Percentiles rank a stretch among this genome's conserved stretches.
These are phyloP conservation scores for Heliconius nattereri DNA, from an alignment of 1,140 invertebrate genomes.

Conservation along the genomic window DNA sequence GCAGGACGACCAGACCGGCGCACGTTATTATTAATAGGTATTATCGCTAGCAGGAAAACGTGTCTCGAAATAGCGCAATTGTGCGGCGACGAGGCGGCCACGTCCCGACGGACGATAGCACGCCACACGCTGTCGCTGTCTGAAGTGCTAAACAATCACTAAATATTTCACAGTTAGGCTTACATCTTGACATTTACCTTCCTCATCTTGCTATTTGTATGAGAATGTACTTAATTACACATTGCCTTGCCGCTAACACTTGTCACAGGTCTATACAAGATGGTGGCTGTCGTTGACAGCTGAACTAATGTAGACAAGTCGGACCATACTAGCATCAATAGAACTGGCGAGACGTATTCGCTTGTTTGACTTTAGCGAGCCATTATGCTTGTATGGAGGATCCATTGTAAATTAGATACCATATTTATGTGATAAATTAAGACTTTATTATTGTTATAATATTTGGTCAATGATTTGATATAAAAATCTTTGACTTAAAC, in stretches of 20 bases:
- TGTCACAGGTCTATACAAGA: constrained; percentile 20
- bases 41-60: constrained; percentile 72
- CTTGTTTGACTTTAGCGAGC: constrained; percentile 37
- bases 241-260: background rate
- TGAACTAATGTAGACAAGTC: constrained; percentile 38
- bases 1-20: constrained; percentile 37
- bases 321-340: constrained; percentile 32
- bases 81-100: constrained; percentile 52
- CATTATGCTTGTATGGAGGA: constrained; percentile 37
- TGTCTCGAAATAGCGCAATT: constrained; percentile 69
- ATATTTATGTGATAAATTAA: background rate
- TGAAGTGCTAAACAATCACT: background rate
- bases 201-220: constrained; percentile 16
- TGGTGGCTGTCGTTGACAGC: constrained; percentile 30
- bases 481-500: too few species aligned
- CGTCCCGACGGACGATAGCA: constrained; percentile 40
- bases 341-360: constrained; percentile 35
- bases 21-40: constrained; percentile 63
- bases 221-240: background rate
- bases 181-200: background rate
- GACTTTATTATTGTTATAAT: too few species aligned
- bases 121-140: constrained; percentile 60
- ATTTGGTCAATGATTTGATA: too few species aligned
- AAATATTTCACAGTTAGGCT: constrained; percentile 27
- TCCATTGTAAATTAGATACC: background rate